A percentile compares a stretch with the other conserved stretches of the same genome.
These are phyloP conservation scores for Eilema griseolum DNA, from an alignment of 2,888 invertebrate species.

Conservation along the genomic window DNA sequence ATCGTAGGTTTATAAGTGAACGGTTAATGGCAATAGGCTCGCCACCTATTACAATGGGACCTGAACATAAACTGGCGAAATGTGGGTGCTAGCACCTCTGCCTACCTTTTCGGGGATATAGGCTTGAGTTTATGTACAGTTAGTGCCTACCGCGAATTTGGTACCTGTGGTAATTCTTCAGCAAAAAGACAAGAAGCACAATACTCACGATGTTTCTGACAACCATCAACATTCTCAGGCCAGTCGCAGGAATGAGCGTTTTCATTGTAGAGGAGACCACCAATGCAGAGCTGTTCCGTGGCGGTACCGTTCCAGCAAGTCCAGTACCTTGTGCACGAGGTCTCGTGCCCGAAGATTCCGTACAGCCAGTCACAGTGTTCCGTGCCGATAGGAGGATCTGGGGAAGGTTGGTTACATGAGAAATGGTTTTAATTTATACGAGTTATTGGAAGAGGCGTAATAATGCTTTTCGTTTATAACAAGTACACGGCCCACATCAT, in stretches of 20 bases:
- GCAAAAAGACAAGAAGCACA: not conserved
- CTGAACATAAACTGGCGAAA: no score
- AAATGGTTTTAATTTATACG: not conserved
- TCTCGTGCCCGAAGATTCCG: slow-evolving; percentile 97
- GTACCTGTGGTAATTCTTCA: no score
- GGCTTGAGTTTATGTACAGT: no score
- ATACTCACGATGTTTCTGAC: slow-evolving; percentile 96
- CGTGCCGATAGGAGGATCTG: slow-evolving; percentile 93
- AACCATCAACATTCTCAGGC: slow-evolving; percentile 97
- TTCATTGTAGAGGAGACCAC: slow-evolving; percentile 96
- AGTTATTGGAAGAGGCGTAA: no score
- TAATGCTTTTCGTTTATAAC: no score
- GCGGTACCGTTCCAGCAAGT: slow-evolving; percentile 98
- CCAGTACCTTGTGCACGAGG: slow-evolving; percentile 97
- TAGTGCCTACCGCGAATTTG: no score
- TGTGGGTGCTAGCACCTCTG: no score
- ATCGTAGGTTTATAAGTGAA: no score
- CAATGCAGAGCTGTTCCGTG: slow-evolving; percentile 96
- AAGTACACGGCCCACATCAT: no score
- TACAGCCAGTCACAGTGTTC: slow-evolving; percentile 97
- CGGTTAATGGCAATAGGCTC: no score
- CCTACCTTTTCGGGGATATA: no score
- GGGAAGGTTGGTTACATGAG: slow-evolving; percentile 22
- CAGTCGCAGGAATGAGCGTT: slow-evolving; percentile 96
- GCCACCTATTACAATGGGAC: no score